Evolutionary conservation across 1,140 invertebrate genomes (phyloP), one percentile per base, ranked within the genome.

Genomic region (Chrysomallon squamiferum): DNA sequence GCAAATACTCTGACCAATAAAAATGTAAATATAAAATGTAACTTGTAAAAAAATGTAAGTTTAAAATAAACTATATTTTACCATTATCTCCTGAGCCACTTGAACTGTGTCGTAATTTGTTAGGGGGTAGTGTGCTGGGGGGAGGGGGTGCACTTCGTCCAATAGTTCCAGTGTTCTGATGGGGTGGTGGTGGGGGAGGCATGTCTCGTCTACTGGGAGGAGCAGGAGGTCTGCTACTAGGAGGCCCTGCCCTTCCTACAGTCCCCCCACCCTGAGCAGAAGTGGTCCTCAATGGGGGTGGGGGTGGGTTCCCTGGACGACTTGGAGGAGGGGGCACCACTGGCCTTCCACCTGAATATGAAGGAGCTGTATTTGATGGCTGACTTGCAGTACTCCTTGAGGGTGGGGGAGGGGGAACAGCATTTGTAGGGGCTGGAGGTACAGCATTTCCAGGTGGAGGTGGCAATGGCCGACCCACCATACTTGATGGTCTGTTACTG

Each of bases 381-480:
- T 5, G 6, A 15, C 15, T 38, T 7, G 6, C 15, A 30, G n/a
- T 47, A 20, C 35, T 27, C n/a, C 22, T 38, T 2, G 27, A 27
- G 29, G 60, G 27, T 45, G 60, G 27, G 27, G 67, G 57, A 11
- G 67, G 59, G 22, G 15, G 64, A 54, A 11, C 43, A 15, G 47
- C 20, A 15, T 62, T 56, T 47, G 62, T 57, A 27, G 68, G 64
- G n/a, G n/a, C n/a, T n/a, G n/a, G n/a, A n/a, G n/a, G n/a, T n/a
- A n/a, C n/a, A n/a, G n/a, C n/a, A n/a, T n/a, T n/a, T 38, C 35
- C 35, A n/a, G 68, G 68, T 15, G 68, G 68, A 29, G 68, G 68
- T 3, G 68, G 68, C 9, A 66, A 33, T 4, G 68, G 68, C 25
- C 68, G 35, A 15, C 68, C 68, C 30, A 62, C 58, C 60, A 66